These are phyloP conservation scores for Conus ventricosus DNA, from an alignment of 1,140 invertebrate genomes.

Conservation along the genomic window DNA sequence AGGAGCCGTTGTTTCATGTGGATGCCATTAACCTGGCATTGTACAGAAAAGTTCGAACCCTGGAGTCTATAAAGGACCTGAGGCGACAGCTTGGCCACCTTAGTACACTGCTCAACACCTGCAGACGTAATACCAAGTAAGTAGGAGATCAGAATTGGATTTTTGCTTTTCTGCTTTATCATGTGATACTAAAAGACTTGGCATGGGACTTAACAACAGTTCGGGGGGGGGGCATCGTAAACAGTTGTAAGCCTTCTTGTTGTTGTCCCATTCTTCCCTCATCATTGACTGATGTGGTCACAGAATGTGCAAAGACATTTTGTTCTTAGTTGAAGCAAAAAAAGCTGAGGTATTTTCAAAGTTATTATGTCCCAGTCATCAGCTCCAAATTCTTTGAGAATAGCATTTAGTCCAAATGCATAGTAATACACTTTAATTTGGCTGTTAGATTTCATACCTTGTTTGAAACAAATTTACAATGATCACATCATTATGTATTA, in stretches of 20 bases:
- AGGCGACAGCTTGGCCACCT: constrained; percentile 82
- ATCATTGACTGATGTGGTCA: too few relatives aligned
- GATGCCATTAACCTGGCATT: constrained; percentile 80
- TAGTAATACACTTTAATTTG: too few relatives aligned
- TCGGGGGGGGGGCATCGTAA: not conserved
- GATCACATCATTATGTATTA: too few relatives aligned
- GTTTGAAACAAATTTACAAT: too few relatives aligned
- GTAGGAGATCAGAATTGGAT: not conserved
- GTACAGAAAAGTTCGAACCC: constrained; percentile 79
- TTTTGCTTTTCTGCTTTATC: not conserved
- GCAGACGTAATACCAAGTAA: constrained; percentile 64
- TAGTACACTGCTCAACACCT: constrained; percentile 79
- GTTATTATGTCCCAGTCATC: too few relatives aligned
- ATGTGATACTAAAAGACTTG: not conserved
- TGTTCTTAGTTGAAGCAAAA: too few relatives aligned
- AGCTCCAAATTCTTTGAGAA: too few relatives aligned
- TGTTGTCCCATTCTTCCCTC: not conserved
- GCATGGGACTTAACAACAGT: not conserved
- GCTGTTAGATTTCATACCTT: too few relatives aligned
- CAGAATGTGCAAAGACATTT: too few relatives aligned
- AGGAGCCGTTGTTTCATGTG: constrained; percentile 86
- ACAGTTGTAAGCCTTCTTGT: not conserved
- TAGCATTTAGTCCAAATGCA: too few relatives aligned
- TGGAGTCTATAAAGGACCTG: constrained; percentile 80
- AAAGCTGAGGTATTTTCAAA: too few relatives aligned